Conservation (phyloP, 2,113 vertebrate species). For the Carettochelys insculpta region DNA sequence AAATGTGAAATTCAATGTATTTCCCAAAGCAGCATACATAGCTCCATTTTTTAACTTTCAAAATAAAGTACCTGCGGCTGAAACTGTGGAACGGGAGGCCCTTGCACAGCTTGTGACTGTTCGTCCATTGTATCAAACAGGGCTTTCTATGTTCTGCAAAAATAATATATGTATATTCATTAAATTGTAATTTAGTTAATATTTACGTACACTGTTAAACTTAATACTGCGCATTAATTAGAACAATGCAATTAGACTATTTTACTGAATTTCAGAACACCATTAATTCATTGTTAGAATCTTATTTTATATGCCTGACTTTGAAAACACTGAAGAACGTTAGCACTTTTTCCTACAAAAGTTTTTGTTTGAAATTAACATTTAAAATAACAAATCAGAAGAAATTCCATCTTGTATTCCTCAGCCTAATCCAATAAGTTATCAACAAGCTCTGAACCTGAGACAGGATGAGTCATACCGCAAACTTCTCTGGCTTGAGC, state of each 20-base stretch:
- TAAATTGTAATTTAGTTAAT: not conserved
- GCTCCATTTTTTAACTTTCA: too few relatives aligned
- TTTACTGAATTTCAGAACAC: not conserved
- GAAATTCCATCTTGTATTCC: not conserved
- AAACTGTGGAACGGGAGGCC: conserved; percentile 83
- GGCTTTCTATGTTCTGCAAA: conserved; percentile 79
- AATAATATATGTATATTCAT: conserved; percentile 20
- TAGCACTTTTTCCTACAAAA: not conserved
- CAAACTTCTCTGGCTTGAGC: not conserved
- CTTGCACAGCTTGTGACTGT: conserved; percentile 90
- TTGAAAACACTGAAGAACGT: not conserved
- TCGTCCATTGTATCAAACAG: conserved; percentile 86
- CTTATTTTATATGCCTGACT: not conserved
- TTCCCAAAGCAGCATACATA: not conserved
- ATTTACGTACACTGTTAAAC: not conserved
- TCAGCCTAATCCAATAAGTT: not conserved
- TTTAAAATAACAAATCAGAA: not conserved
- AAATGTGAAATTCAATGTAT: not conserved
- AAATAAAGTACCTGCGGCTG: conserved; percentile 87
- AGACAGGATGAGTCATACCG: not conserved
- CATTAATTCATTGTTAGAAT: not conserved
- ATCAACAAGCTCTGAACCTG: not conserved
- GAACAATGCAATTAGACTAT: not conserved
- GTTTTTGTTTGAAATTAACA: not conserved
- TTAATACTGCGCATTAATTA: not conserved